Evolutionary conservation across 2,113 vertebrate genomes (phyloP).

Genomic region (Epinephelus fuscoguttatus): DNA sequence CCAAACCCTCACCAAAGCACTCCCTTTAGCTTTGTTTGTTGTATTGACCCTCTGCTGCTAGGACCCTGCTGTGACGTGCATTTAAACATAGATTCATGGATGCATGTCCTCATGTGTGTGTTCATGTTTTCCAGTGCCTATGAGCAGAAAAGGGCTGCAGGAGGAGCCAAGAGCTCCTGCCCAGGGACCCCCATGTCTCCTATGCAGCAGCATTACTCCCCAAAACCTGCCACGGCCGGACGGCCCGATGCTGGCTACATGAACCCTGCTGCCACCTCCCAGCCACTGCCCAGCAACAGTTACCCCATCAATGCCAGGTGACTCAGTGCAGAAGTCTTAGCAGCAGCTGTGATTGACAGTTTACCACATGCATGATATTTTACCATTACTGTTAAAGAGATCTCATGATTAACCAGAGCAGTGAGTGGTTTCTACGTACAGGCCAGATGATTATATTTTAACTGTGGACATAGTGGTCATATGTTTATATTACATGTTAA

Average conservation of each 20-base stretch:
- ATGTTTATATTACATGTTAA: not conserved
- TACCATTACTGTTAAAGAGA: not conserved
- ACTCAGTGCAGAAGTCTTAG: not conserved
- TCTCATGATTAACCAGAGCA: too few relatives aligned
- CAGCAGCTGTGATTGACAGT: not conserved
- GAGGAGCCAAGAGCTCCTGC: conserved; percentile 87
- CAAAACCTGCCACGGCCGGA: conserved; percentile 82
- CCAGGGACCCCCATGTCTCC: conserved; percentile 88
- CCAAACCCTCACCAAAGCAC: not conserved
- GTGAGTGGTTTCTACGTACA: not conserved
- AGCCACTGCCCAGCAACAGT: conserved; percentile 86
- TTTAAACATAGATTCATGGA: conserved; percentile 9
- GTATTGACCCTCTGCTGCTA: conserved; percentile 32
- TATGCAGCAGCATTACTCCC: conserved; percentile 89
- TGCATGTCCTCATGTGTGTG: conserved; percentile 1
- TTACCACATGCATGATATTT: not conserved
- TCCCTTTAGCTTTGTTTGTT: conserved; percentile 51
- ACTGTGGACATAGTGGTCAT: not conserved
- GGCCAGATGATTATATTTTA: not conserved
- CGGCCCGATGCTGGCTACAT: conserved; percentile 90
- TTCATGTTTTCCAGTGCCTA: conserved; percentile 87
- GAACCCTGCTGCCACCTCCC: conserved; percentile 84
- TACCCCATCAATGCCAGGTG: conserved; percentile 85
- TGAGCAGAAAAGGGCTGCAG: conserved; percentile 88
- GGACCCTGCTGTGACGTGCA: not conserved